A percentile compares a stretch with the other conserved stretches of the same genome.
phyloP scores from a whole-genome alignment of 92 coral and sea anemone genomes.

The Scolanthus callimorphus region DNA sequence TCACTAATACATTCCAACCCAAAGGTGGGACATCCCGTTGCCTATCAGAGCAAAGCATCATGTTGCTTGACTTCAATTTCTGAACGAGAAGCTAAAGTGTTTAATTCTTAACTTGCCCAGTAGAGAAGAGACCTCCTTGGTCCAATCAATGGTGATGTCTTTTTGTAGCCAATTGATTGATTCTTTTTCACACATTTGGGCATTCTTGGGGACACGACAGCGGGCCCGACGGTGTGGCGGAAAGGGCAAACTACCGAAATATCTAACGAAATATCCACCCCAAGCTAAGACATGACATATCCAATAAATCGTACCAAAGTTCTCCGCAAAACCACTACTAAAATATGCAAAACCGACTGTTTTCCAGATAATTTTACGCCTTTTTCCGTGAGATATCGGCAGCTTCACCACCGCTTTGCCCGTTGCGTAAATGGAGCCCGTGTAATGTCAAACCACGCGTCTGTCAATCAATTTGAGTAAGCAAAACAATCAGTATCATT shows the following conservation, averaged over 20 bases:
- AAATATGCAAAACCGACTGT: background rate
- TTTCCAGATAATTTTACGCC: background rate
- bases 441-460: constrained; percentile 47
- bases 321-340: background rate
- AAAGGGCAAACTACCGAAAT: background rate
- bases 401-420: constrained; percentile 4
- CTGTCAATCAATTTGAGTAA: constrained; percentile 57
- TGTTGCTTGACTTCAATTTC: no score
- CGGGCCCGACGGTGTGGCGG: no score
- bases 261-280: no score
- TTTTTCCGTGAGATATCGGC: background rate
- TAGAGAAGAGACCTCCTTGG: no score
- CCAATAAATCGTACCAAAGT: background rate
- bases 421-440: constrained; percentile 26
- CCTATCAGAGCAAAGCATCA: background rate
- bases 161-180: no score
- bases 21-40: constrained; percentile 44
- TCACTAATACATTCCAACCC: constrained; percentile 10
- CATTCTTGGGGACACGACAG: background rate
- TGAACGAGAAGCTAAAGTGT: no score
- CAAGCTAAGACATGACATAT: no score
- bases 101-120: no score
- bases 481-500: constrained; percentile 59
- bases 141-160: no score
- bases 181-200: background rate